Evolutionary conservation across 2,888 invertebrate genomes (phyloP).

Genomic region (Morpho achilles): DNA sequence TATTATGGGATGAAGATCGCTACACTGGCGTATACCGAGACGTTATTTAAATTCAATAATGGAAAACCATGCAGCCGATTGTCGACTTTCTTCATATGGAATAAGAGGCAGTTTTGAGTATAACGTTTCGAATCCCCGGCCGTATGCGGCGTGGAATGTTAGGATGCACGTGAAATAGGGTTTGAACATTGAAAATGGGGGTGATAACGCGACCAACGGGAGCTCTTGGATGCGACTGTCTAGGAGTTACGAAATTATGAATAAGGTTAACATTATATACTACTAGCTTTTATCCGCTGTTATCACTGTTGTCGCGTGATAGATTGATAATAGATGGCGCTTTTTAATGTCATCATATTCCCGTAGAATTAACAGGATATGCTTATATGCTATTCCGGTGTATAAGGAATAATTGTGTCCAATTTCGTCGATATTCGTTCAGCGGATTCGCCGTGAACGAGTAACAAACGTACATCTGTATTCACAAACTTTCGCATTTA

Average conservation of each 20-base stretch:
- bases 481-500: too few species aligned
- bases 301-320: too few species aligned
- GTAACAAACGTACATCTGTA: too few species aligned
- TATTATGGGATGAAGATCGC: conserved; percentile 10
- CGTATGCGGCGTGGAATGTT: conserved; percentile 16
- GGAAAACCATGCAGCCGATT: background rate
- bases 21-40: conserved; percentile 2
- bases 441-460: too few species aligned
- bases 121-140: background rate
- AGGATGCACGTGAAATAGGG: conserved; percentile 27
- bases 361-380: too few species aligned
- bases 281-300: too few species aligned
- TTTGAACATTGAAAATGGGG: conserved; percentile 26
- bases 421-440: too few species aligned
- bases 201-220: conserved; percentile 28
- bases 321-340: too few species aligned
- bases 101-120: conserved; percentile 4
- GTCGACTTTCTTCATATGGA: background rate
- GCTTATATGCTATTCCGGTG: too few species aligned
- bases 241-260: conserved; percentile 9
- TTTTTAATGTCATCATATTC: too few species aligned
- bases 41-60: background rate
- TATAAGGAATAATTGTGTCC: too few species aligned
- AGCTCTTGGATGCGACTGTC: conserved; percentile 22
- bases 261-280: background rate